phyloP scores from a whole-genome alignment of 2,113 vertebrate species.

The Fregata magnificens region DNA sequence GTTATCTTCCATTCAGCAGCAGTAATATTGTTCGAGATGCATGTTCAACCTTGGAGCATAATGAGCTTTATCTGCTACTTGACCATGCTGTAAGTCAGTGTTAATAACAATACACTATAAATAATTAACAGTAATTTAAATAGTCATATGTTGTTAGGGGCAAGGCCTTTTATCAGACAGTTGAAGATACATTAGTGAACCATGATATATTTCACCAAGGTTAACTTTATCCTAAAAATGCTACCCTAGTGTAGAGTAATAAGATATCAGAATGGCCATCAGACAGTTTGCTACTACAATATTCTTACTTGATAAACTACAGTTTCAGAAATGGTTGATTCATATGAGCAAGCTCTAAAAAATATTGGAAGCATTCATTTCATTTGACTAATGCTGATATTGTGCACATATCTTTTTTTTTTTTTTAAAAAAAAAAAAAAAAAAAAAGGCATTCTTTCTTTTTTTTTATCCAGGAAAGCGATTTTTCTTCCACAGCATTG shows the following conservation, averaged over 20 bases:
- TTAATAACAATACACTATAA: conserved; percentile 73
- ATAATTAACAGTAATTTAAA: conserved; percentile 88
- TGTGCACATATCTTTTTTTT: background rate
- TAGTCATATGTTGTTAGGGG: conserved; percentile 84
- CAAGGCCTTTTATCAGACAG: conserved; percentile 80
- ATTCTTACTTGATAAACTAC: conserved; percentile 58
- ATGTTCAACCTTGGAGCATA: background rate
- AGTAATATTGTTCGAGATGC: background rate
- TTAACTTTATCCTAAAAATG: conserved; percentile 69
- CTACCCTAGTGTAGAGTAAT: conserved; percentile 1
- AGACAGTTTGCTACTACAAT: conserved; percentile 65
- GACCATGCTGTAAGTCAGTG: conserved; percentile 54
- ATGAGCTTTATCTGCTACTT: background rate
- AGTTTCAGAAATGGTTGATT: conserved; percentile 59
- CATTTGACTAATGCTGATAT: conserved; percentile 68
- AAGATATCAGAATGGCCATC: conserved; percentile 42
- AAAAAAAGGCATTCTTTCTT: background rate
- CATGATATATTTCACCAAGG: conserved; percentile 56
- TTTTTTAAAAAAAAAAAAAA: background rate
- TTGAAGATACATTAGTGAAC: conserved; percentile 60
- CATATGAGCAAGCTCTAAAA: conserved; percentile 46
- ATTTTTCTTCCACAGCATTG: conserved; percentile 29
- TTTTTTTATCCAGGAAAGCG: background rate
- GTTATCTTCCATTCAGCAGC: background rate
- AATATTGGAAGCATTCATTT: conserved; percentile 70